These are phyloP conservation scores for Chloroceryle aenea DNA, from an alignment of 2,113 vertebrate species.

Conservation along the genomic window DNA sequence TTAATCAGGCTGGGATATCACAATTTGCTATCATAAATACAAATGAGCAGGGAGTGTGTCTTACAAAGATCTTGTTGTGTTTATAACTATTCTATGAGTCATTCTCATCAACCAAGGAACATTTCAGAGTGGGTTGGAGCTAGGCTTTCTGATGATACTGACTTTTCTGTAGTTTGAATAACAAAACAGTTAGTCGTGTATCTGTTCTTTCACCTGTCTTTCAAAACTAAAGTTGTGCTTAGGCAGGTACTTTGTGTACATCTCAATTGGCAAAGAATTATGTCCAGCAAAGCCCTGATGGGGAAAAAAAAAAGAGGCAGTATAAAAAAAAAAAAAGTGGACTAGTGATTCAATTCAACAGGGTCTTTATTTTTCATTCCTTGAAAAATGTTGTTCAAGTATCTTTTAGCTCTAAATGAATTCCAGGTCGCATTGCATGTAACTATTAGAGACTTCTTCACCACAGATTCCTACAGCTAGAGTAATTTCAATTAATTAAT, in stretches of 20 bases:
- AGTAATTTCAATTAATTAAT: conserved; percentile 79
- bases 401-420: conserved; percentile 74
- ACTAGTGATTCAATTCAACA: conserved; percentile 64
- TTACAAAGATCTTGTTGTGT: neutral
- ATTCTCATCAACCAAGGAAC: neutral
- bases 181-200: neutral
- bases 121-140: neutral
- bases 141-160: neutral
- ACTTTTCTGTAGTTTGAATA: neutral
- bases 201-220: neutral
- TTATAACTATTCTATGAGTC: neutral
- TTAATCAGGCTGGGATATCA: neutral
- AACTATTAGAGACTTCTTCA: conserved; percentile 73
- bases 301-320: neutral
- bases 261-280: conserved; percentile 25
- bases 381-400: conserved; percentile 70
- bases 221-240: neutral
- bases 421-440: conserved; percentile 72
- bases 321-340: neutral
- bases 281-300: conserved; percentile 5
- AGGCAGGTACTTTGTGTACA: neutral
- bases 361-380: conserved; percentile 72
- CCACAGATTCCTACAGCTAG: conserved; percentile 68
- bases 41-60: neutral
- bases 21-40: neutral